A percentile compares a stretch with the other conserved stretches of the same genome.
These are phyloP conservation scores for Linnaemya vulpina DNA, from an alignment of 2,888 invertebrate species.

Conservation along the genomic window DNA sequence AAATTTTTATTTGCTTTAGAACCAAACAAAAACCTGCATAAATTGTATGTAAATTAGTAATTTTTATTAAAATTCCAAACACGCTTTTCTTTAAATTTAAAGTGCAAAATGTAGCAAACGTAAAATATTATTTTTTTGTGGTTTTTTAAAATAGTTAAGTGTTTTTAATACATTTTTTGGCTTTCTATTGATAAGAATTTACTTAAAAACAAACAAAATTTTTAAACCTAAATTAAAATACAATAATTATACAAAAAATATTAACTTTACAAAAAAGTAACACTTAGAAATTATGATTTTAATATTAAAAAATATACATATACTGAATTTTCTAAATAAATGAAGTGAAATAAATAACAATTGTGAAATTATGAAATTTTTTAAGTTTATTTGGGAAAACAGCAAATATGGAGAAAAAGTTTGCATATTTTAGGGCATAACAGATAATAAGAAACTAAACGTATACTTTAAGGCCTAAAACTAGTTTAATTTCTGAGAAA, in stretches of 20 bases:
- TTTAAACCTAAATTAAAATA: constrained; percentile 42
- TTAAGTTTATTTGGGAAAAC: constrained; percentile 63
- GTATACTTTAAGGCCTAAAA: constrained; percentile 70
- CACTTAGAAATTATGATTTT: constrained; percentile 52
- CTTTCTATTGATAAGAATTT: constrained; percentile 47
- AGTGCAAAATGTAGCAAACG: neutral
- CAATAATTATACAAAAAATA: constrained; percentile 57
- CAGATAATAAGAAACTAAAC: constrained; percentile 28
- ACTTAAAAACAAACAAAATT: constrained; percentile 16
- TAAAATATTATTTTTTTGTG: neutral
- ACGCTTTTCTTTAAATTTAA: neutral
- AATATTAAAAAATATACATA: constrained; percentile 22
- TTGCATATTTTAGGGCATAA: constrained; percentile 66
- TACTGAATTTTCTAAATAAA: constrained; percentile 56
- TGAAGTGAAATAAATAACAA: constrained; percentile 49
- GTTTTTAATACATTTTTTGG: constrained; percentile 42
- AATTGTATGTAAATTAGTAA: constrained; percentile 4
- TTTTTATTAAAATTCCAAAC: neutral
- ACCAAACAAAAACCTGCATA: neutral
- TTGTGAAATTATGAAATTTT: constrained; percentile 67
- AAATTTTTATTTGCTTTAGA: constrained; percentile 7
- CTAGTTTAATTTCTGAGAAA: constrained; percentile 68
- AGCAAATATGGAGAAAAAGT: constrained; percentile 30
- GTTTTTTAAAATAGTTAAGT: constrained; percentile 36
- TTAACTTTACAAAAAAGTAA: constrained; percentile 35